Evolutionary conservation across 2,888 invertebrate species (phyloP).

Genomic region (Tinea pellionella): DNA sequence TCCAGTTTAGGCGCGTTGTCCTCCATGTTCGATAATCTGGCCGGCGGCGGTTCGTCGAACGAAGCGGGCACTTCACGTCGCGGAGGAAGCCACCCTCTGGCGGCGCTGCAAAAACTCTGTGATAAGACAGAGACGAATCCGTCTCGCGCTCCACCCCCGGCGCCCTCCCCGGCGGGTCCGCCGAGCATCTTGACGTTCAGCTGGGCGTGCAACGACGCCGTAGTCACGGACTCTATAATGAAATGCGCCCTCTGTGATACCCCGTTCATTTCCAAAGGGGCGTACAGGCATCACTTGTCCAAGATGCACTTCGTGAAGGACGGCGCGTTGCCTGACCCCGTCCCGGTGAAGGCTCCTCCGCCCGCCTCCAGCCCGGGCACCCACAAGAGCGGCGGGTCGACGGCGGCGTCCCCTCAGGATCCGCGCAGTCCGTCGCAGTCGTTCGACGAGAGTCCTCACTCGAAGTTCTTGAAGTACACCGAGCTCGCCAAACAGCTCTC

Average conservation of each 20-base stretch:
- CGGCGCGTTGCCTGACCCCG: slow-evolving; percentile 83
- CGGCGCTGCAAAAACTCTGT: slow-evolving; percentile 94
- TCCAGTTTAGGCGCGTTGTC: slow-evolving; percentile 85
- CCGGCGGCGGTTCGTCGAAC: slow-evolving; percentile 62
- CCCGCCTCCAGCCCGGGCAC: slow-evolving; percentile 52
- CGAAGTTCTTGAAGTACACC: slow-evolving; percentile 98
- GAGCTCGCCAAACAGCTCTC: slow-evolving; percentile 98
- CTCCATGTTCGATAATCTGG: slow-evolving; percentile 90
- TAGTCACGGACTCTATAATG: slow-evolving; percentile 90
- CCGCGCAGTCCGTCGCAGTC: slow-evolving; percentile 71
- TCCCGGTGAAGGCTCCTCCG: slow-evolving; percentile 69
- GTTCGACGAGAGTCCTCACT: slow-evolving; percentile 93
- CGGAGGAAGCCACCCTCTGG: slow-evolving; percentile 88
- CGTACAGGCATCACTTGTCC: slow-evolving; percentile 94
- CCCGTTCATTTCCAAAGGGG: slow-evolving; percentile 95
- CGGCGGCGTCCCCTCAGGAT: slow-evolving; percentile 63
- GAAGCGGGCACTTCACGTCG: slow-evolving; percentile 72
- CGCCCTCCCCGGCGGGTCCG: slow-evolving; percentile 74
- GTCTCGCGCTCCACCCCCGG: slow-evolving; percentile 59
- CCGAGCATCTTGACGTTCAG: slow-evolving; percentile 91
- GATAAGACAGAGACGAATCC: slow-evolving; percentile 90
- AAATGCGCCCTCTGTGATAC: slow-evolving; percentile 96
- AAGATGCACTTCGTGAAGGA: slow-evolving; percentile 97
- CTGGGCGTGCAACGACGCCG: slow-evolving; percentile 94
- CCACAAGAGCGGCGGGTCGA: slow-evolving; percentile 50